These are phyloP conservation scores for Metridium senile DNA, from an alignment of 92 coral and sea anemone species.

Conservation along the genomic window DNA sequence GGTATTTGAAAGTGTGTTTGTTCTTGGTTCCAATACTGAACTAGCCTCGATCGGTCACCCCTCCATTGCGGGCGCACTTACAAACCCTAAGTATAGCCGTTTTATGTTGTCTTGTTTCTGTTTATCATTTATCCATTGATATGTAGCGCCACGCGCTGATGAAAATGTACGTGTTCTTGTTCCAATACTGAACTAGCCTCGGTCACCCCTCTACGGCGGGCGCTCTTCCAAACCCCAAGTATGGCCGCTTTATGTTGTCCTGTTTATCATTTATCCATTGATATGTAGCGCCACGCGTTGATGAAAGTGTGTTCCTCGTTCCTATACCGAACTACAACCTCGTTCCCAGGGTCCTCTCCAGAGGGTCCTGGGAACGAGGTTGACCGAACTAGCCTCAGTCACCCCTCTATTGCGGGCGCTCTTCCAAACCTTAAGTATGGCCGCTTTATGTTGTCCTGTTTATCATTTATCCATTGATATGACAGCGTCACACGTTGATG, in stretches of 20 bases:
- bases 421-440: not conserved
- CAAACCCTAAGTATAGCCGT: not conserved
- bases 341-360: too few relatives aligned
- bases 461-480: slow-evolving; percentile 6
- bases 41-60: too few relatives aligned
- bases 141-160: slow-evolving; percentile 22
- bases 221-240: not conserved
- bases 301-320: too few relatives aligned
- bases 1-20: too few relatives aligned
- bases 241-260: not conserved
- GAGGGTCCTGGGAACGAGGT: too few relatives aligned
- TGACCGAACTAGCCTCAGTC: too few relatives aligned
- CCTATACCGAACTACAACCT: too few relatives aligned
- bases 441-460: not conserved
- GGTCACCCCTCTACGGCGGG: not conserved
- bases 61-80: too few relatives aligned
- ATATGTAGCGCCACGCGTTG: slow-evolving; percentile 24
- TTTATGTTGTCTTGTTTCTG: not conserved
- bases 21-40: too few relatives aligned
- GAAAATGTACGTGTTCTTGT: not conserved
- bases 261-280: not conserved
- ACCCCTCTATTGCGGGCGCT: too few relatives aligned
- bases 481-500: slow-evolving; percentile 25
- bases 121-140: slow-evolving; percentile 7
- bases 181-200: not conserved